These are phyloP conservation scores for Atlantisia rogersi DNA, from an alignment of 2,113 vertebrate species.

Conservation along the genomic window DNA sequence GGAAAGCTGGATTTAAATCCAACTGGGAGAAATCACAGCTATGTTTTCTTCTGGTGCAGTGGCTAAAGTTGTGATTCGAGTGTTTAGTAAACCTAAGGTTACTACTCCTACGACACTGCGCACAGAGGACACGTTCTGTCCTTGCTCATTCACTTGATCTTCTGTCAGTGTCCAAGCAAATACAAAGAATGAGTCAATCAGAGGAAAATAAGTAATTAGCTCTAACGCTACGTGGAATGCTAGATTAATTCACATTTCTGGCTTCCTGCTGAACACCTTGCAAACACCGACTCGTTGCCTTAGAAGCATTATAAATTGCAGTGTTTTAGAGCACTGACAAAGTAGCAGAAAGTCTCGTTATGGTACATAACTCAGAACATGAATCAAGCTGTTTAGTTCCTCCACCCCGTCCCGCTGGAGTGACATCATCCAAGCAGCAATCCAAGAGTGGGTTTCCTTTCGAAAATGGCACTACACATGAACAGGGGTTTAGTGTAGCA, in stretches of 20 bases:
- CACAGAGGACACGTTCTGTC: neutral
- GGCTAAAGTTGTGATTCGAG: neutral
- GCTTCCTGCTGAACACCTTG: neutral
- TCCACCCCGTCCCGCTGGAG: conserved; percentile 16
- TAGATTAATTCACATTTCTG: conserved; percentile 22
- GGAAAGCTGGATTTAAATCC: neutral
- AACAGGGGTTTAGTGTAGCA: neutral
- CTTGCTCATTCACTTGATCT: neutral
- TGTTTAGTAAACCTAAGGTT: neutral
- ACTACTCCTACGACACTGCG: neutral
- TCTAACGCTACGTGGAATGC: neutral
- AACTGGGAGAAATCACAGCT: neutral
- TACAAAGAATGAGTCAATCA: neutral
- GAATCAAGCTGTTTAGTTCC: conserved; percentile 29
- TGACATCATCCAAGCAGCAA: neutral
- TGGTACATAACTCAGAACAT: neutral
- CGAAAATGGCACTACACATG: neutral
- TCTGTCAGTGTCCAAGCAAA: neutral
- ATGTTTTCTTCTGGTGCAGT: neutral
- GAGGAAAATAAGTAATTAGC: neutral
- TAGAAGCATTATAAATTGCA: neutral
- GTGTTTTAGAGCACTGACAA: conserved; percentile 24
- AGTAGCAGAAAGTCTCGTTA: conserved; percentile 1
- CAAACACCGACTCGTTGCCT: neutral
- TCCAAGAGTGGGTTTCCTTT: neutral